These are phyloP conservation scores for Poeciliopsis infans DNA, from an alignment of 2,797 vertebrate genomes.

Conservation along the genomic window DNA sequence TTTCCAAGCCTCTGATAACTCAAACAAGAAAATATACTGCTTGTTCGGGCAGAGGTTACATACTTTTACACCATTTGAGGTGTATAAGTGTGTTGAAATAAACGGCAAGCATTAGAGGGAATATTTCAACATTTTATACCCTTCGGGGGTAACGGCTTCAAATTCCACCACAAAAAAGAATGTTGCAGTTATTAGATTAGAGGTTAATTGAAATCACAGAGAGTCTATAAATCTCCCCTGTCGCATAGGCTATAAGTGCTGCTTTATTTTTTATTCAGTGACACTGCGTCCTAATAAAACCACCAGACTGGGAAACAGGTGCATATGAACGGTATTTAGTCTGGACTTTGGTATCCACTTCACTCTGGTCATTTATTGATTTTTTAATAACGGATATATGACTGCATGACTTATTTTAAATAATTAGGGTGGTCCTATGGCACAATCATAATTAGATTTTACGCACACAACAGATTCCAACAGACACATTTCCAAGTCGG, in stretches of 20 bases:
- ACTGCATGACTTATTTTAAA: background rate
- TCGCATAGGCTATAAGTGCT: background rate
- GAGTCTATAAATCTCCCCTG: background rate
- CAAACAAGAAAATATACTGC: slow-evolving; percentile 1
- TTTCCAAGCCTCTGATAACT: slow-evolving; percentile 18
- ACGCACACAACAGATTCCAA: slow-evolving; percentile 18
- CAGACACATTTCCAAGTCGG: background rate
- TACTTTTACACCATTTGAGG: slow-evolving; percentile 8
- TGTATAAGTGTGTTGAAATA: background rate
- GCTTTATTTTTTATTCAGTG: background rate
- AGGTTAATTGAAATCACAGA: background rate
- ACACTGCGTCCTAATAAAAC: background rate
- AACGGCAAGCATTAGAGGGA: background rate
- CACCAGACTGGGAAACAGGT: slow-evolving; percentile 49
- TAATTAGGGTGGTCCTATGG: background rate
- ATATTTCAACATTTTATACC: slow-evolving; percentile 7
- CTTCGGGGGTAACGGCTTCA: background rate
- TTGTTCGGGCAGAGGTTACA: slow-evolving; percentile 25
- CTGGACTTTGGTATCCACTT: slow-evolving; percentile 10
- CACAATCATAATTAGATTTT: background rate
- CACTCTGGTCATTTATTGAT: background rate
- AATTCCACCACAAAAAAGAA: background rate
- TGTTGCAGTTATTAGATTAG: background rate
- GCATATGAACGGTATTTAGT: slow-evolving; percentile 24
- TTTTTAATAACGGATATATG: background rate